Evolutionary conservation across 2,888 invertebrate genomes (phyloP).

Genomic region (Ischnura elegans): DNA sequence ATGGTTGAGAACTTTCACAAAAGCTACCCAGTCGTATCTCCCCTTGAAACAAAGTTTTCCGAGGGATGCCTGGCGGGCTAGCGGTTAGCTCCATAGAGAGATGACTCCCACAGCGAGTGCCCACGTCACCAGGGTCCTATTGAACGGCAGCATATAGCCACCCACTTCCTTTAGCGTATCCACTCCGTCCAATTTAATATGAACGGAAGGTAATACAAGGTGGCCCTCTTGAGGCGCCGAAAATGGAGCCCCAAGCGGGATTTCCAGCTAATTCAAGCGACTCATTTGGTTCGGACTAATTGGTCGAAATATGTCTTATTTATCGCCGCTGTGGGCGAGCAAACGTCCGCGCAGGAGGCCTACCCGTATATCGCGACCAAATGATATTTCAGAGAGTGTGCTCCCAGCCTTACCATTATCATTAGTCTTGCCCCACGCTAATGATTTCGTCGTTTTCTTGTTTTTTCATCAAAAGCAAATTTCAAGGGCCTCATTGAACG

Average conservation of each 20-base stretch:
- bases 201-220: background rate
- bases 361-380: background rate
- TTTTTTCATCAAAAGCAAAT: background rate
- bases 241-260: background rate
- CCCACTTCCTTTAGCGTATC: background rate
- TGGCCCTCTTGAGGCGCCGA: background rate
- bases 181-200: slow-evolving; percentile 22
- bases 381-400: background rate
- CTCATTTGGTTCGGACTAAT: slow-evolving; percentile 23
- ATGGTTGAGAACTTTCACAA: background rate
- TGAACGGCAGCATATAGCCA: background rate
- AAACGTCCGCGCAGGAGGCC: background rate
- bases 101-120: background rate
- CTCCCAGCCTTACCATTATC: background rate
- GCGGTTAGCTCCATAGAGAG: background rate
- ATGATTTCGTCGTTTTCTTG: background rate
- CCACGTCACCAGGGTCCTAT: background rate
- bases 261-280: slow-evolving; percentile 51
- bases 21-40: background rate
- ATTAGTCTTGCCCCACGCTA: background rate
- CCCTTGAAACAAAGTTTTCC: background rate
- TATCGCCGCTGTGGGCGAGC: slow-evolving; percentile 17
- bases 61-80: background rate
- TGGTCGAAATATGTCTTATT: slow-evolving; percentile 57
- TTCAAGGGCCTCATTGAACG: too few relatives aligned